Conservation (phyloP, 2,888 invertebrate species). For the Heterodera filipjevi region DNA sequence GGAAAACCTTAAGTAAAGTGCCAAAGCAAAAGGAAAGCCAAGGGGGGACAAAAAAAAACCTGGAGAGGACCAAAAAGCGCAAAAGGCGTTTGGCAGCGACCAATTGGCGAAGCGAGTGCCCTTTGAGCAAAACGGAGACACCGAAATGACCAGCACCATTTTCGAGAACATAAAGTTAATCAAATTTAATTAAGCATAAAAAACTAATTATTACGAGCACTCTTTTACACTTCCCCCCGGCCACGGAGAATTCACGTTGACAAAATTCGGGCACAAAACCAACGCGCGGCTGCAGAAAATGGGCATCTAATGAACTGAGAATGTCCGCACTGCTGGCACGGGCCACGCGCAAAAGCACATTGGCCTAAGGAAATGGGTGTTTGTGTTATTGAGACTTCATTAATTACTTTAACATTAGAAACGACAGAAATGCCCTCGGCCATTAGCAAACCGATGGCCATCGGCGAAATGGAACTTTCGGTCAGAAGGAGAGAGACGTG, state of each 20-base stretch:
- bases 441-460: slow-evolving; percentile 84
- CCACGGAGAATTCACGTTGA: slow-evolving; percentile 45
- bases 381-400: slow-evolving; percentile 57
- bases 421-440: slow-evolving; percentile 82
- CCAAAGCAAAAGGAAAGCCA: neutral
- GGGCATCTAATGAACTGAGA: slow-evolving; percentile 68
- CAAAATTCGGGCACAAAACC: slow-evolving; percentile 67
- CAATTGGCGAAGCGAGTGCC: slow-evolving; percentile 71
- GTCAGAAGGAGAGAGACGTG: slow-evolving; percentile 86
- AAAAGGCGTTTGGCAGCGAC: slow-evolving; percentile 56
- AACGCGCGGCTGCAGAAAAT: slow-evolving; percentile 55
- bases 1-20: slow-evolving; percentile 73
- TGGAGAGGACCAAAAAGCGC: slow-evolving; percentile 41
- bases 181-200: no score
- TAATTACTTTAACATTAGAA: slow-evolving; percentile 76
- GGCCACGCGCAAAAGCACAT: slow-evolving; percentile 78
- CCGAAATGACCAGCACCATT: slow-evolving; percentile 84
- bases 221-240: slow-evolving; percentile 73
- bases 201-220: slow-evolving; percentile 71
- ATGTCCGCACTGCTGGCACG: slow-evolving; percentile 83
- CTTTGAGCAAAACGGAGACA: slow-evolving; percentile 85
- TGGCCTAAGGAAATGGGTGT: slow-evolving; percentile 26
- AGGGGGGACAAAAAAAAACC: neutral
- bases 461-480: slow-evolving; percentile 79
- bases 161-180: slow-evolving; percentile 38